phyloP scores from a whole-genome alignment of 2,888 invertebrate genomes.

The Drosophila yooni region DNA sequence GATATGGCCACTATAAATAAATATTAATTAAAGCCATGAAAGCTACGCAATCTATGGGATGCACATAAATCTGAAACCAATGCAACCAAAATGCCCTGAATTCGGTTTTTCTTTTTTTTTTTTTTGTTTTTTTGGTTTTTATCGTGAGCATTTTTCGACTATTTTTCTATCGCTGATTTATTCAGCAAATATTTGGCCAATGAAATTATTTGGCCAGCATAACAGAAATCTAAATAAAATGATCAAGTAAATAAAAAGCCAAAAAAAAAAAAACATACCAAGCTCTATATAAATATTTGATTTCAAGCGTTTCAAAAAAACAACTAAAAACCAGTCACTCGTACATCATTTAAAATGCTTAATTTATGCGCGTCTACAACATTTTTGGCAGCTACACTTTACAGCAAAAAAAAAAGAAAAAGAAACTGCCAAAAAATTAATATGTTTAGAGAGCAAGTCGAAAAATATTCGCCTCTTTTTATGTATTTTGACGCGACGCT shows the following conservation, averaged over 20 bases:
- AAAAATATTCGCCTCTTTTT: conserved; percentile 58
- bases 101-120: conserved; percentile 12
- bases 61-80: conserved; percentile 55
- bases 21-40: conserved; percentile 66
- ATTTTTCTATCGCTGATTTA: conserved; percentile 55
- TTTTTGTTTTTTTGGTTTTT: conserved; percentile 18
- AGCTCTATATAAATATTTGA: conserved; percentile 52
- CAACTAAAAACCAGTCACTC: conserved; percentile 50
- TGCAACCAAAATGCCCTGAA: conserved; percentile 20
- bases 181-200: conserved; percentile 70
- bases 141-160: conserved; percentile 6
- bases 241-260: conserved; percentile 2
- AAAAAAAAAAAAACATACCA: background rate
- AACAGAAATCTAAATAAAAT: conserved; percentile 27
- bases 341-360: conserved; percentile 62
- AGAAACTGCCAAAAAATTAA: conserved; percentile 18
- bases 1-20: conserved; percentile 63
- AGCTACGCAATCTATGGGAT: conserved; percentile 20
- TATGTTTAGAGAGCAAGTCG: conserved; percentile 47
- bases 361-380: conserved; percentile 61
- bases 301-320: conserved; percentile 37
- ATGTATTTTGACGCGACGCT: conserved; percentile 74
- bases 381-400: conserved; percentile 69
- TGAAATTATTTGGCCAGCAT: conserved; percentile 35
- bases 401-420: conserved; percentile 36